These are phyloP conservation scores for Kryptolebias marmoratus DNA, from an alignment of 2,113 vertebrate genomes.

Conservation along the genomic window DNA sequence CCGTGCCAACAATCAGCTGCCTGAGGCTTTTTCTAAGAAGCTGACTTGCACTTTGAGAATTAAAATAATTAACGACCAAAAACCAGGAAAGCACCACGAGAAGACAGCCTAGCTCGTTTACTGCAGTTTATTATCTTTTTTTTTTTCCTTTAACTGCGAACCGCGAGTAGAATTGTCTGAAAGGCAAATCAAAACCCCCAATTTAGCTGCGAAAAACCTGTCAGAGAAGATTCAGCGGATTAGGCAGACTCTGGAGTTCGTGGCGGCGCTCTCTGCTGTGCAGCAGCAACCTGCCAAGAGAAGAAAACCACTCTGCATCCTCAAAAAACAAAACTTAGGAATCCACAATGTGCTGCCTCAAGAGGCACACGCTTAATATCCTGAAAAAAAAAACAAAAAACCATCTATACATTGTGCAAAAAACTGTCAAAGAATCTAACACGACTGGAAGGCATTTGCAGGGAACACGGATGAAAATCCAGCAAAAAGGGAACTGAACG, in stretches of 20 bases:
- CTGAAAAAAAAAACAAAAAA: background rate
- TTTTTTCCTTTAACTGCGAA: too few species aligned
- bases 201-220: slow-evolving; percentile 7
- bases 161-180: background rate
- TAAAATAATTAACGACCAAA: slow-evolving; percentile 1
- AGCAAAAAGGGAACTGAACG: background rate
- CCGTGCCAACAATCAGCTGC: slow-evolving; percentile 2
- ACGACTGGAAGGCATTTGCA: background rate
- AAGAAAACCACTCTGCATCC: background rate
- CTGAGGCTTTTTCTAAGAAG: background rate
- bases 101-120: background rate
- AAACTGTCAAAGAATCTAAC: background rate
- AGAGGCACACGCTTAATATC: background rate
- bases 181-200: slow-evolving; percentile 2
- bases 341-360: background rate
- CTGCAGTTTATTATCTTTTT: background rate
- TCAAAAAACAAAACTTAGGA: background rate
- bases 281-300: background rate
- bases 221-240: slow-evolving; percentile 7
- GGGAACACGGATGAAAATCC: background rate
- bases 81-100: background rate
- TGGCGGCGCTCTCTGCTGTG: background rate
- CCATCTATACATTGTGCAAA: background rate
- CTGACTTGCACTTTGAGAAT: background rate
- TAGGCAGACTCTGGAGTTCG: background rate